Percentiles rank a stretch among this genome's conserved stretches.
Conservation (phyloP, 2,797 vertebrate genomes). For the Otus scops region DNA sequence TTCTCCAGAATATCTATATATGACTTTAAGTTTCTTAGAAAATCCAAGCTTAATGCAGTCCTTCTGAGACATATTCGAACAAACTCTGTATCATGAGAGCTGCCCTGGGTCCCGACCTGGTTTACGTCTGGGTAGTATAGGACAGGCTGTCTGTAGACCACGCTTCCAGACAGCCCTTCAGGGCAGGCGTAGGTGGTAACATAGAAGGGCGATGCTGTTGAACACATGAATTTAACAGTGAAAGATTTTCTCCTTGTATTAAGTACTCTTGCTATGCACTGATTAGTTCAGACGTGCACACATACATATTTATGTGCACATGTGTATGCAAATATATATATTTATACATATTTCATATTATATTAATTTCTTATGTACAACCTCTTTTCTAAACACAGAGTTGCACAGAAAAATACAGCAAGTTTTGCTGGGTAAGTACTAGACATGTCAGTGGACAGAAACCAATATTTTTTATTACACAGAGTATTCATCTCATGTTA, state of each 20-base stretch:
- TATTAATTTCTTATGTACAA: not conserved
- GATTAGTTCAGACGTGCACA: not conserved
- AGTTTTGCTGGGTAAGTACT: not conserved
- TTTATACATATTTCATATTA: not conserved
- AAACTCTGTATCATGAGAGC: not conserved
- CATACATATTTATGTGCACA: not conserved
- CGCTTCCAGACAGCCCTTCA: accelerated
- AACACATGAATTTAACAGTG: not conserved
- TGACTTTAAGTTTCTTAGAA: not conserved
- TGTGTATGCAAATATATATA: not conserved
- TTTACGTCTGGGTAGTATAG: not conserved
- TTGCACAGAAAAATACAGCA: not conserved
- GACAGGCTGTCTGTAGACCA: not conserved
- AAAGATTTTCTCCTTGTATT: not conserved
- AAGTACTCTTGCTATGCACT: not conserved
- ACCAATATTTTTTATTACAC: not conserved
- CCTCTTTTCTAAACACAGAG: not conserved
- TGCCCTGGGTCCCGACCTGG: not conserved
- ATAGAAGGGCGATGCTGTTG: not conserved
- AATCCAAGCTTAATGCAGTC: not conserved
- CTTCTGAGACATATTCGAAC: not conserved
- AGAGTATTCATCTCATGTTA: not conserved
- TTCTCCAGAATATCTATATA: not conserved
- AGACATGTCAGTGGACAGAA: not conserved
- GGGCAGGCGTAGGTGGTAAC: not conserved